A percentile compares a stretch with the other conserved stretches of the same genome.
These are phyloP conservation scores for Alentia gelatinosa DNA, from an alignment of 2,888 invertebrate genomes.

Conservation along the genomic window DNA sequence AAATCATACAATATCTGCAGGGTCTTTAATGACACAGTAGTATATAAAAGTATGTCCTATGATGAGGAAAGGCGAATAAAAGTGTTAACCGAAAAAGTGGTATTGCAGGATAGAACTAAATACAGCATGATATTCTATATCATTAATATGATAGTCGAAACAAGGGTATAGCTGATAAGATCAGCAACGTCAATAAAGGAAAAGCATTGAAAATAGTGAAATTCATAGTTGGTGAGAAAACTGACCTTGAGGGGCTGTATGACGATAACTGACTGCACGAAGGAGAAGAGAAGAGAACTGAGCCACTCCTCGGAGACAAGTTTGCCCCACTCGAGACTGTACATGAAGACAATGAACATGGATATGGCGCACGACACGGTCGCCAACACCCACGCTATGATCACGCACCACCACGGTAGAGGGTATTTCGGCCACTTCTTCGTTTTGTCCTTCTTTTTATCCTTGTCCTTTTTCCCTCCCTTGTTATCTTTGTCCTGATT, in stretches of 20 bases:
- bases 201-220: too few species aligned
- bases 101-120: too few species aligned
- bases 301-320: constrained; percentile 81
- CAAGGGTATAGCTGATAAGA: too few species aligned
- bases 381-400: constrained; percentile 60
- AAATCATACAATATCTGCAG: too few species aligned
- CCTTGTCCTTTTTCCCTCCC: neutral
- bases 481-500: neutral
- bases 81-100: too few species aligned
- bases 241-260: constrained; percentile 75
- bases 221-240: too few species aligned
- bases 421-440: constrained; percentile 16
- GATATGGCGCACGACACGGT: constrained; percentile 71
- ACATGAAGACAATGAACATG: constrained; percentile 80
- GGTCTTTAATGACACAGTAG: too few species aligned
- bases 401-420: constrained; percentile 60
- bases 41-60: too few species aligned
- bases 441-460: neutral
- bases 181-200: too few species aligned
- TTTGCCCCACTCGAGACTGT: constrained; percentile 81
- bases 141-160: too few species aligned
- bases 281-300: constrained; percentile 72
- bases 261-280: constrained; percentile 70
- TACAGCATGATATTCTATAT: too few species aligned
- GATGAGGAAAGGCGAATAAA: too few species aligned